A percentile compares a stretch with the other conserved stretches of the same genome.
These are phyloP conservation scores for Abrostola tripartita DNA, from an alignment of 2,888 invertebrate genomes.

Conservation along the genomic window DNA sequence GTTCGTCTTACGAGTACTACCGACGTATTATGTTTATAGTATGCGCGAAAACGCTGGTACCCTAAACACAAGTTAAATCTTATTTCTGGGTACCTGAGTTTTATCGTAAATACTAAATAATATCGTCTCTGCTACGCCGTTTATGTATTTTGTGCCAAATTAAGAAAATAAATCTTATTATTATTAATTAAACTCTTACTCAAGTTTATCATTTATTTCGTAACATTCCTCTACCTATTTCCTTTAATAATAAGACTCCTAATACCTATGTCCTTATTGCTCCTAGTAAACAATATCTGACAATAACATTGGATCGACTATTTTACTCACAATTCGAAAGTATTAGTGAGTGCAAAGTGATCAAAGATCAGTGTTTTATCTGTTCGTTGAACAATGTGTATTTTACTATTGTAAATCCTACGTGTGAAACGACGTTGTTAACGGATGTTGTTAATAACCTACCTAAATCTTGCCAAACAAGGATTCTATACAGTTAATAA, in stretches of 20 bases:
- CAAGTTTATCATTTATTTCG: conserved; percentile 4
- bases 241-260: conserved; percentile 2
- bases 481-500: too few species aligned
- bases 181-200: conserved; percentile 2
- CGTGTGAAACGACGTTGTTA: conserved; percentile 1
- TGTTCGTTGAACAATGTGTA: conserved; percentile 7
- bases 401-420: conserved; percentile 5
- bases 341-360: background rate
- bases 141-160: too few species aligned
- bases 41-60: too few species aligned
- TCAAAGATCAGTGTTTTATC: conserved; percentile 6
- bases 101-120: too few species aligned
- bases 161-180: too few species aligned
- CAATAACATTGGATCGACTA: background rate
- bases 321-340: background rate
- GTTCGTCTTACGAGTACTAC: too few species aligned
- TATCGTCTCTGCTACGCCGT: too few species aligned
- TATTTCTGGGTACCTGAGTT: too few species aligned
- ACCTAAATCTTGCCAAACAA: conserved; percentile 5
- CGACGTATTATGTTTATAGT: too few species aligned
- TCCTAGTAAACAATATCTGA: background rate
- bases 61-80: too few species aligned
- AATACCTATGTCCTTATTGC: background rate
- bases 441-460: conserved; percentile 1
- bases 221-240: background rate